phyloP scores from a whole-genome alignment of 2,888 invertebrate species.

The Mesochorus sp. region DNA sequence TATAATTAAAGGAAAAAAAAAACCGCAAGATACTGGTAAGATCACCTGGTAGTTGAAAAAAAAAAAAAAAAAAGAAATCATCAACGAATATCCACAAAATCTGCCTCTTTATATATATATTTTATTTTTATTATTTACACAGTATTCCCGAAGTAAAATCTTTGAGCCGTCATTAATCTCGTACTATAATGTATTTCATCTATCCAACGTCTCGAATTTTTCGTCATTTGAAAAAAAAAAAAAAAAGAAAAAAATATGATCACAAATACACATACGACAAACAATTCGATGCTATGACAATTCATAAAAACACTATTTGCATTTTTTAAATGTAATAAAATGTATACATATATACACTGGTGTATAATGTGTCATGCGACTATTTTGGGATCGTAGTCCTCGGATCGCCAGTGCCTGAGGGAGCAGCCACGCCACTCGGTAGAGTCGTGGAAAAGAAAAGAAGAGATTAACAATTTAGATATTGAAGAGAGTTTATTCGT shows the following conservation, averaged over 20 bases:
- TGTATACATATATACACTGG: slow-evolving; percentile 23
- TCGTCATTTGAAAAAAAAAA: slow-evolving; percentile 47
- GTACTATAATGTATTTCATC: background rate
- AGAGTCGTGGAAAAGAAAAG: too few relatives aligned
- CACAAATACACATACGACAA: slow-evolving; percentile 39
- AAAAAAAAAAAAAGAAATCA: slow-evolving; percentile 18
- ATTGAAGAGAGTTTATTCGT: too few relatives aligned
- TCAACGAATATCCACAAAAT: too few relatives aligned
- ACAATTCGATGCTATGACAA: slow-evolving; percentile 33
- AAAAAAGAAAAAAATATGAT: slow-evolving; percentile 25
- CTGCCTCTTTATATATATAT: background rate
- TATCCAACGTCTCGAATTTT: too few relatives aligned
- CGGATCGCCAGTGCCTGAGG: too few relatives aligned
- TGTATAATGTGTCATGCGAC: slow-evolving; percentile 38
- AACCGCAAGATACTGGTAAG: slow-evolving; percentile 41
- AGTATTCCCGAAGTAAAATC: too few relatives aligned
- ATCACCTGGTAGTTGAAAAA: slow-evolving; percentile 52
- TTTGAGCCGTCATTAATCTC: too few relatives aligned
- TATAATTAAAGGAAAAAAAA: background rate
- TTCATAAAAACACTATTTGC: slow-evolving; percentile 45
- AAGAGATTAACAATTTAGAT: too few relatives aligned
- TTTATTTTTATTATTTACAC: background rate
- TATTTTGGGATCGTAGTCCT: too few relatives aligned
- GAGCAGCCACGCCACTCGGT: too few relatives aligned
- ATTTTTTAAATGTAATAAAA: slow-evolving; percentile 38